These are phyloP conservation scores for Sipha flava DNA, from an alignment of 1,140 invertebrate species.

Conservation along the genomic window DNA sequence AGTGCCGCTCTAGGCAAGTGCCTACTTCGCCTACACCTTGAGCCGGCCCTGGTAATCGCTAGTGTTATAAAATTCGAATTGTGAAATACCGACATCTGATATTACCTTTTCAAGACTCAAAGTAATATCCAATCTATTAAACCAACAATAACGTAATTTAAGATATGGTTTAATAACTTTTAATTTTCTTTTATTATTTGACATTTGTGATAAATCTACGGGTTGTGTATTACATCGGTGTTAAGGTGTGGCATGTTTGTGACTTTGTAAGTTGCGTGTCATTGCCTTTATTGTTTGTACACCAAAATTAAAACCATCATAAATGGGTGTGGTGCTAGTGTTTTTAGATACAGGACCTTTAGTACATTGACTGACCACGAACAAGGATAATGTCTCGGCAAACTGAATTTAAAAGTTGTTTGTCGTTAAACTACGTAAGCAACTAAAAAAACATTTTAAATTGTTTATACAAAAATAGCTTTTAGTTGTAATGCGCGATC, in stretches of 20 bases:
- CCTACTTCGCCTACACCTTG: too few relatives aligned
- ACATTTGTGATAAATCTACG: neutral
- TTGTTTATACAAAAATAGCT: too few relatives aligned
- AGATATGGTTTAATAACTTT: too few relatives aligned
- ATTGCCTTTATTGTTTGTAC: neutral
- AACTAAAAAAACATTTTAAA: neutral
- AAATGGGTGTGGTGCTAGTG: conserved; percentile 21
- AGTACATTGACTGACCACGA: neutral
- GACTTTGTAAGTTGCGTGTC: conserved; percentile 9
- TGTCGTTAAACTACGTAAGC: neutral
- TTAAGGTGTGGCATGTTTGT: conserved; percentile 10
- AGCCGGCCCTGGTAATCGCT: too few relatives aligned
- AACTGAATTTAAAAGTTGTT: neutral
- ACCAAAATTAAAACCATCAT: conserved; percentile 9
- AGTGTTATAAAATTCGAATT: too few relatives aligned
- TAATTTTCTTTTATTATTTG: too few relatives aligned
- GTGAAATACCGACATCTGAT: too few relatives aligned
- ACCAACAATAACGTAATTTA: too few relatives aligned
- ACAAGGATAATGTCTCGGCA: neutral
- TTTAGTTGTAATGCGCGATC: too few relatives aligned
- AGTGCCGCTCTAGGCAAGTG: too few relatives aligned
- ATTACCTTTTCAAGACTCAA: too few relatives aligned
- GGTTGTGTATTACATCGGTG: neutral
- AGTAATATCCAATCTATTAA: too few relatives aligned
- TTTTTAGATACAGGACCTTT: neutral